Percentiles rank a stretch among this genome's conserved stretches.
phyloP scores from a whole-genome alignment of 2,113 vertebrate species.

The Oreochromis niloticus region DNA sequence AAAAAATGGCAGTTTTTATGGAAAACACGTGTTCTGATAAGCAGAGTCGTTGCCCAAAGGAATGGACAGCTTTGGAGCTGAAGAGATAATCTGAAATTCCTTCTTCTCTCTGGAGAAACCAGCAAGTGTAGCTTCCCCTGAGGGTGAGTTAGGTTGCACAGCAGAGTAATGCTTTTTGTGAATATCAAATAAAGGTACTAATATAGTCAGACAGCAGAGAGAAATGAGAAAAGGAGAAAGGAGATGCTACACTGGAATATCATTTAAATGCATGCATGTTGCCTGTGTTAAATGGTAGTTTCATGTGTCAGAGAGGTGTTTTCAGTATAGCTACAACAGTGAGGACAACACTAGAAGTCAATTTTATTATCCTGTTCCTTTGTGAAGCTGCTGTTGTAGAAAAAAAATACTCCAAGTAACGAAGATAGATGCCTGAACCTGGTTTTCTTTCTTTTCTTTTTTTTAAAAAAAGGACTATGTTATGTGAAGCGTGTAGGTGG shows the following conservation, averaged over 20 bases:
- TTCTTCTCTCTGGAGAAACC: conserved; percentile 19
- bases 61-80: conserved; percentile 36
- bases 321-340: background rate
- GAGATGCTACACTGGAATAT: background rate
- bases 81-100: conserved; percentile 36
- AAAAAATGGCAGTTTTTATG: conserved; percentile 46
- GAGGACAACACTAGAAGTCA: background rate
- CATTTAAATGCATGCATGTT: background rate
- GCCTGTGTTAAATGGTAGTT: background rate
- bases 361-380: background rate
- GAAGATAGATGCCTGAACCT: background rate
- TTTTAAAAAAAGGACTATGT: background rate
- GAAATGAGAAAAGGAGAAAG: background rate
- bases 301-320: background rate
- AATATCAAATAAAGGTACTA: conserved; percentile 40
- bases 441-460: background rate
- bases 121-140: conserved; percentile 3
- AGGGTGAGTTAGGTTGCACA: background rate
- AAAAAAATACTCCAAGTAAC: background rate
- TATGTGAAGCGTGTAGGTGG: conserved; percentile 12
- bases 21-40: conserved; percentile 56
- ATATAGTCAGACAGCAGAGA: conserved; percentile 3
- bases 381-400: background rate
- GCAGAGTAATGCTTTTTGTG: conserved; percentile 23
- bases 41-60: conserved; percentile 41